Conservation (phyloP, 1,140 invertebrate genomes). For the Grapholita molesta region DNA sequence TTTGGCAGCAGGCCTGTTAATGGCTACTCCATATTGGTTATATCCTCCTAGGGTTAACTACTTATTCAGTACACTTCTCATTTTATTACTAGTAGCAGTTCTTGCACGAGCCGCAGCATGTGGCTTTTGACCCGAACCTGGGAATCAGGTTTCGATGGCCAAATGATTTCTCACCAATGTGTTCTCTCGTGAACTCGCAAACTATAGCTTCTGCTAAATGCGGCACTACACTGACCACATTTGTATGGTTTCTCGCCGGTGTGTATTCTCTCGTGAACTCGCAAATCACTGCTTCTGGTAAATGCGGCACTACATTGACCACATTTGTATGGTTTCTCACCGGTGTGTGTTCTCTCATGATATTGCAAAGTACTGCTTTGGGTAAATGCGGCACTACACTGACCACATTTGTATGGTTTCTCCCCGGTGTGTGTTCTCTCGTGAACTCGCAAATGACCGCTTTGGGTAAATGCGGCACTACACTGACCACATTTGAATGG, state of each 20-base stretch:
- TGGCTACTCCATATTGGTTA: too few relatives aligned
- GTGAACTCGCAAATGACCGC: too few relatives aligned
- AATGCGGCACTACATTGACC: constrained; percentile 18
- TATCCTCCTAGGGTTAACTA: too few relatives aligned
- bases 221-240: constrained; percentile 20
- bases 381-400: not conserved
- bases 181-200: not conserved
- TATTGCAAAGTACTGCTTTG: not conserved
- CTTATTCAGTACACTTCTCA: too few relatives aligned
- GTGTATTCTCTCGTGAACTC: not conserved
- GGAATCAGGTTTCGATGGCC: too few relatives aligned
- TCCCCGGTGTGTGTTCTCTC: constrained; percentile 19
- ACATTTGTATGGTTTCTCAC: constrained; percentile 21
- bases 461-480: not conserved
- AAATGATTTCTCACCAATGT: constrained; percentile 20
- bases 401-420: constrained; percentile 22
- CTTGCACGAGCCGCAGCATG: too few relatives aligned
- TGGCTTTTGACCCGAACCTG: too few relatives aligned
- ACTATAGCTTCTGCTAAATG: not conserved
- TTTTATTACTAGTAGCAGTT: too few relatives aligned
- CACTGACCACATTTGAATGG: constrained; percentile 26
- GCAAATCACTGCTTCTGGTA: not conserved
- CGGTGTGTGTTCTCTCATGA: constrained; percentile 9
- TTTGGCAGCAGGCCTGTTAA: too few relatives aligned
- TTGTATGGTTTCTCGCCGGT: constrained; percentile 18